These are phyloP conservation scores for Lytechinus variegatus DNA, from an alignment of 35 echinoderm and acorn worm genomes.

Conservation along the genomic window DNA sequence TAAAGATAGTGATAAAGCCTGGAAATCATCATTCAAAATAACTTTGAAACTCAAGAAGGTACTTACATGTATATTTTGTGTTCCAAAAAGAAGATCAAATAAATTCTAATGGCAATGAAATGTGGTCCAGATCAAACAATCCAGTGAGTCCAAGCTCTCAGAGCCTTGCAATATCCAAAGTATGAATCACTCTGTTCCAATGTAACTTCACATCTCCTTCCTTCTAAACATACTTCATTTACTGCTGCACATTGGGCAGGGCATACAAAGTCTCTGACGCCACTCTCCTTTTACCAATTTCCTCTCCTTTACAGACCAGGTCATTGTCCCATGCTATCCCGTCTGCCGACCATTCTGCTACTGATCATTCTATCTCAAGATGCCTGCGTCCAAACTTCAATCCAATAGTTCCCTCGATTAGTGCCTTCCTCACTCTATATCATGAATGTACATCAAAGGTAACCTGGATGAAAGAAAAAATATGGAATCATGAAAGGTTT, in stretches of 20 bases:
- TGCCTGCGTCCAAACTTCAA: not conserved
- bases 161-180: not conserved
- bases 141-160: not conserved
- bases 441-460: not conserved
- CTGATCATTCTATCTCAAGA: not conserved
- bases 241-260: not conserved
- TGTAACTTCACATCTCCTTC: not conserved
- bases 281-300: constrained; percentile 26
- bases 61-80: not conserved
- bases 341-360: not conserved
- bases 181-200: not conserved
- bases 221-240: not conserved
- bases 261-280: constrained; percentile 1
- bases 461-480: not conserved
- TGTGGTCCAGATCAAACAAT: not conserved
- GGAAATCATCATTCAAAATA: too few species aligned
- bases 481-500: not conserved
- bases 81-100: not conserved
- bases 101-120: not conserved
- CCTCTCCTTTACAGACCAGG: constrained; percentile 23
- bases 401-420: not conserved
- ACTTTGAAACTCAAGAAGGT: not conserved
- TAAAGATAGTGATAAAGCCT: too few species aligned
- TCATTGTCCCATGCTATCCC: constrained; percentile 1
- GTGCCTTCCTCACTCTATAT: not conserved